These are phyloP conservation scores for Pocota personata DNA, from an alignment of 2,888 invertebrate species.

Conservation along the genomic window DNA sequence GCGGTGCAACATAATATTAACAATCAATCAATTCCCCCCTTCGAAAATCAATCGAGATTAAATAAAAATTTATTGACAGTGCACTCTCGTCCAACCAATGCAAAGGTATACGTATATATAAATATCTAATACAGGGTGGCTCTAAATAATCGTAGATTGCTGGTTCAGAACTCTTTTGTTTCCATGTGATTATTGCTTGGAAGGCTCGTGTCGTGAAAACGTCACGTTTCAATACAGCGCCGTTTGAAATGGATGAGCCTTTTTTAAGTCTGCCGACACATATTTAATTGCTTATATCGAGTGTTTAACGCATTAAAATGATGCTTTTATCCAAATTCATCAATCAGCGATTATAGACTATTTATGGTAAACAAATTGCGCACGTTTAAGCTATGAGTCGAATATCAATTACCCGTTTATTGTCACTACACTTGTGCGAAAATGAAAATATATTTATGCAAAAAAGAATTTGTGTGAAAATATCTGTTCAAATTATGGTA, in stretches of 20 bases:
- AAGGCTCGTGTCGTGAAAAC: neutral
- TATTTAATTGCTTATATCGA: constrained; percentile 20
- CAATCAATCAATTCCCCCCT: constrained; percentile 31
- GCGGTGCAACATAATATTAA: constrained; percentile 15
- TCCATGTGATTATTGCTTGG: neutral
- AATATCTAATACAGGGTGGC: neutral
- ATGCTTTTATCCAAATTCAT: constrained; percentile 49
- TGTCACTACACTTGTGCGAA: neutral
- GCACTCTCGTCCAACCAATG: too few species aligned
- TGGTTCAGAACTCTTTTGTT: neutral
- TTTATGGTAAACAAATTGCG: constrained; percentile 46
- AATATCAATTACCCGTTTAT: constrained; percentile 41
- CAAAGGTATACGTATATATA: neutral
- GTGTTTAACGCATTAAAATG: constrained; percentile 27
- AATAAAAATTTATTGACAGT: neutral
- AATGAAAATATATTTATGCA: neutral
- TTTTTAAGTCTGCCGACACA: constrained; percentile 24
- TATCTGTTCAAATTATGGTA: too few species aligned
- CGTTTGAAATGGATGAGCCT: constrained; percentile 9
- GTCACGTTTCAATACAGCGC: constrained; percentile 1
- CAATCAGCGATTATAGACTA: constrained; percentile 17
- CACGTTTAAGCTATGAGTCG: constrained; percentile 2
- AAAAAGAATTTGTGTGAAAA: too few species aligned
- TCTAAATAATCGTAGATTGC: neutral
- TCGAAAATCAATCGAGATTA: constrained; percentile 34